These are phyloP conservation scores for Callaeas wilsoni DNA, from an alignment of 2,113 vertebrate species.

Conservation along the genomic window DNA sequence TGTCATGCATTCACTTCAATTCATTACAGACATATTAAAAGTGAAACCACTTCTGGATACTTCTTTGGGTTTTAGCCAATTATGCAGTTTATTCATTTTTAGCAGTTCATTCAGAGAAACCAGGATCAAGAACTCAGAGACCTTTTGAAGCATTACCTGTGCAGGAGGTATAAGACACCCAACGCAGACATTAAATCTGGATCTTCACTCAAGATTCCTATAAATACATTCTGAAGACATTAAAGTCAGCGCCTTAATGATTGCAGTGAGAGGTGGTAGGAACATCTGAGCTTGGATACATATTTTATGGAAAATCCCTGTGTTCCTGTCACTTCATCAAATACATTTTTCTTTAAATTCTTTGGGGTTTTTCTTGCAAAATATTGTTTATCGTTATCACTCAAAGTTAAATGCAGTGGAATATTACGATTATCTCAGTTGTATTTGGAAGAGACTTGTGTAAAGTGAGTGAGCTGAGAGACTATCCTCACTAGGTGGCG, in stretches of 20 bases:
- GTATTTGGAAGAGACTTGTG: neutral
- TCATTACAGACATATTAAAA: neutral
- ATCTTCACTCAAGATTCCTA: neutral
- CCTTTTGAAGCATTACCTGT: neutral
- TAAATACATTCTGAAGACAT: neutral
- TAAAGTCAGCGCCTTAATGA: neutral
- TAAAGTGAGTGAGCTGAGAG: neutral
- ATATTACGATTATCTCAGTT: rapidly evolving
- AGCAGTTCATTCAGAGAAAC: neutral
- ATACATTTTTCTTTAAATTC: neutral
- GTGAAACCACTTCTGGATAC: neutral
- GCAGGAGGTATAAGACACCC: neutral
- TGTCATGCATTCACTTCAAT: neutral
- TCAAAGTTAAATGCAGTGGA: neutral
- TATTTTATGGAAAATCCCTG: neutral
- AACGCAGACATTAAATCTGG: neutral
- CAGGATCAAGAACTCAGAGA: neutral
- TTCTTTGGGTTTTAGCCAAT: neutral
- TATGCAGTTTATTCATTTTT: neutral
- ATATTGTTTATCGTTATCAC: neutral
- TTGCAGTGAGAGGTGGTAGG: neutral
- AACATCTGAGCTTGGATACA: neutral
- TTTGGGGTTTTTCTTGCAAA: neutral
- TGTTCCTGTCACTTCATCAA: neutral
- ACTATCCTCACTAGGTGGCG: slow-evolving; percentile 51